Evolutionary conservation across 2,888 invertebrate species (phyloP).

Genomic region (Alloplasta piceator): DNA sequence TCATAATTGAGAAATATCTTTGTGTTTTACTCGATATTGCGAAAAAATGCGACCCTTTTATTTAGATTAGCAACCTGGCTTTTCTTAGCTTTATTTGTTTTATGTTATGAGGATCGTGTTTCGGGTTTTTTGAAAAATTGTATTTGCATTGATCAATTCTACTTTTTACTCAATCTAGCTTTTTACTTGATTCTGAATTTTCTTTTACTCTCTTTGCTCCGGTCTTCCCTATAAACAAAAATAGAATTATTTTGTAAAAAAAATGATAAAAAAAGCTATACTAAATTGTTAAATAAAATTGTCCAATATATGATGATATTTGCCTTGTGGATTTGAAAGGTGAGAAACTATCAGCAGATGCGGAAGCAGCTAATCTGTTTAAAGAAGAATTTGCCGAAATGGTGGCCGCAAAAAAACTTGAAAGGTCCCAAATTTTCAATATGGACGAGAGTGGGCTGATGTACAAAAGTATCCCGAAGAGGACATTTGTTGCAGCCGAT

Average conservation of each 20-base stretch:
- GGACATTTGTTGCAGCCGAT: conserved; percentile 61
- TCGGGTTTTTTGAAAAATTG: conserved; percentile 29
- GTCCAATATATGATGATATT: too few species aligned
- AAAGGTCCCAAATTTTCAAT: conserved; percentile 65
- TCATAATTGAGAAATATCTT: conserved; percentile 13
- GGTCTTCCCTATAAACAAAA: conserved; percentile 41
- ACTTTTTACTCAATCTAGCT: conserved; percentile 36
- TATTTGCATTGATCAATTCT: conserved; percentile 40
- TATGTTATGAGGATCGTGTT: conserved; percentile 29
- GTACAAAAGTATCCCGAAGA: conserved; percentile 65
- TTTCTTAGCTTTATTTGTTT: conserved; percentile 29
- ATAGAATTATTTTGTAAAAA: conserved; percentile 41
- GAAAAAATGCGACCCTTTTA: conserved; percentile 30
- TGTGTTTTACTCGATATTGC: conserved; percentile 18
- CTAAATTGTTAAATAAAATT: too few species aligned
- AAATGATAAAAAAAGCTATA: conserved; percentile 2
- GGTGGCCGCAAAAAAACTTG: conserved; percentile 50
- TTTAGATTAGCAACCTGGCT: conserved; percentile 33
- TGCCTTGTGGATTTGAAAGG: conserved; percentile 56
- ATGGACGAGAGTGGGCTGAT: conserved; percentile 68
- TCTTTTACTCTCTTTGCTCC: conserved; percentile 47
- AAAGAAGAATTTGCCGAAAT: conserved; percentile 58
- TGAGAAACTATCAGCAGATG: conserved; percentile 66
- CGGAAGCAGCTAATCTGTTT: conserved; percentile 60
- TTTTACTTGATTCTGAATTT: conserved; percentile 49